These are phyloP conservation scores for Caenorhabditis sp. DNA, from an alignment of 2,888 invertebrate species.

Conservation along the genomic window DNA sequence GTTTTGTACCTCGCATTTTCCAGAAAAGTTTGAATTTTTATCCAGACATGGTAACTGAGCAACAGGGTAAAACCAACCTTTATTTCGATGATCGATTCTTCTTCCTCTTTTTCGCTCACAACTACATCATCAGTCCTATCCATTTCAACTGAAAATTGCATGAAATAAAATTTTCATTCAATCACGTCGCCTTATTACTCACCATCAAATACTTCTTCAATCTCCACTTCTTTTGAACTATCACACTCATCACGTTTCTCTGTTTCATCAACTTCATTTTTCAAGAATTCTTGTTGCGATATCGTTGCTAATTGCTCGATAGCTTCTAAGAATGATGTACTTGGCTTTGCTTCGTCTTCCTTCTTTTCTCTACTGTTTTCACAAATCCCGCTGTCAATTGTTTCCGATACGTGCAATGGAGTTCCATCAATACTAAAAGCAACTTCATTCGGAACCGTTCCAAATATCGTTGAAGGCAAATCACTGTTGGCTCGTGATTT, in stretches of 20 bases:
- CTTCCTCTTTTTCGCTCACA: background rate
- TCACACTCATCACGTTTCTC: background rate
- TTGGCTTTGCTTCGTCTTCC: background rate
- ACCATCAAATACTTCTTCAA: conserved; percentile 24
- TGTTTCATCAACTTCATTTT: conserved; percentile 1
- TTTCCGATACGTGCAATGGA: conserved; percentile 6
- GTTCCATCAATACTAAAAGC: conserved; percentile 12
- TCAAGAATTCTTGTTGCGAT: background rate
- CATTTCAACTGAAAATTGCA: conserved; percentile 13
- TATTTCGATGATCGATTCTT: background rate
- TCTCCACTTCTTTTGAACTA: background rate
- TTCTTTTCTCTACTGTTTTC: background rate
- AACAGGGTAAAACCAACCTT: background rate
- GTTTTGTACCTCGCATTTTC: no score
- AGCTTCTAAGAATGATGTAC: background rate
- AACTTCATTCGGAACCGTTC: conserved; percentile 35
- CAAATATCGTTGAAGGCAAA: conserved; percentile 41
- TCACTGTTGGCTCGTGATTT: conserved; percentile 37
- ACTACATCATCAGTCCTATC: background rate
- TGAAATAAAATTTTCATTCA: background rate
- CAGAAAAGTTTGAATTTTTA: no score
- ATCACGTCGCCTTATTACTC: no score
- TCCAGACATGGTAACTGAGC: no score
- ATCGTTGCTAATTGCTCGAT: background rate
- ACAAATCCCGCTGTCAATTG: conserved; percentile 33